A percentile compares a stretch with the other conserved stretches of the same genome.
These are phyloP conservation scores for Cossypha dichroa DNA, from an alignment of 2,797 vertebrate genomes.

Conservation along the genomic window DNA sequence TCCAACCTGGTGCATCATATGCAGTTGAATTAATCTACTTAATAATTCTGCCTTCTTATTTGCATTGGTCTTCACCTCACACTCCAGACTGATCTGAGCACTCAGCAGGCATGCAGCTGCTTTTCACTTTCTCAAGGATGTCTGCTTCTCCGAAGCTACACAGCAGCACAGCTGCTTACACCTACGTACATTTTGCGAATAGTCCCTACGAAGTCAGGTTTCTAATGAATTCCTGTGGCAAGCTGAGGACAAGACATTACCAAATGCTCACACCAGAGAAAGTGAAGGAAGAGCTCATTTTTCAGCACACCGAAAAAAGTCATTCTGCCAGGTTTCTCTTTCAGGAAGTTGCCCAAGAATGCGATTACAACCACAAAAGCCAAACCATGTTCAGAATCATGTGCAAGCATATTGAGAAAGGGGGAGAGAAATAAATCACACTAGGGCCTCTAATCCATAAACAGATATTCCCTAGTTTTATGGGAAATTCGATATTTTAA, in stretches of 20 bases:
- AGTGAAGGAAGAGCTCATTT: neutral
- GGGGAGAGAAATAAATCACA: neutral
- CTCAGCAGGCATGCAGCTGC: neutral
- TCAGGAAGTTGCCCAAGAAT: slow-evolving; percentile 49
- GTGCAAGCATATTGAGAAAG: neutral
- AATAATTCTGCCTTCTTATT: neutral
- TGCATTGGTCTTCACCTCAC: neutral
- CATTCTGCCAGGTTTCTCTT: neutral
- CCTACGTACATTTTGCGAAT: accelerated
- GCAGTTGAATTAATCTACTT: neutral
- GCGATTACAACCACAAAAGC: slow-evolving; percentile 6
- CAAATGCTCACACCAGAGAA: neutral
- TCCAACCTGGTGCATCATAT: neutral
- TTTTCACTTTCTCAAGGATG: neutral
- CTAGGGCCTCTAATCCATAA: neutral
- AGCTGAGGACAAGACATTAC: neutral
- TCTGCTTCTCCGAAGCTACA: neutral
- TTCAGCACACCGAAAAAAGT: neutral
- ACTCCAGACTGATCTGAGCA: neutral
- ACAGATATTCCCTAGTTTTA: neutral
- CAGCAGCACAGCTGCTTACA: neutral
- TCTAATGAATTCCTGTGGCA: neutral
- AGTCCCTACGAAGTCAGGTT: neutral
- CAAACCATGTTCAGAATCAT: neutral
- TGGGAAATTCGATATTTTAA: neutral